Evolutionary conservation across 2,888 invertebrate species (phyloP).

Genomic region (Hedya salicella): DNA sequence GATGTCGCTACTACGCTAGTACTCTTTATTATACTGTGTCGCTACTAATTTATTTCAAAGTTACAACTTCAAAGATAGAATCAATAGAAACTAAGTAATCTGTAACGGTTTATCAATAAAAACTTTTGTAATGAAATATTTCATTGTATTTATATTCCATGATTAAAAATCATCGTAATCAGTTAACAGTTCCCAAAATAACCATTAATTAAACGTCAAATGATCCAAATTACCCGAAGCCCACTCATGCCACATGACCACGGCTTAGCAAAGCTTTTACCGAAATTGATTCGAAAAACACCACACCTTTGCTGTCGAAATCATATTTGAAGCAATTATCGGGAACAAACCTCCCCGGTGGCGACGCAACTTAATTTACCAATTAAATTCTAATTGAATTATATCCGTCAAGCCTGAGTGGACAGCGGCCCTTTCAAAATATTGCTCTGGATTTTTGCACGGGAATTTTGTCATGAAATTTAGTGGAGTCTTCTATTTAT

Average conservation of each 20-base stretch:
- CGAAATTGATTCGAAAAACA: constrained; percentile 67
- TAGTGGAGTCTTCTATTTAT: not conserved
- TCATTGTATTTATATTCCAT: too few relatives aligned
- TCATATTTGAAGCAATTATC: constrained; percentile 73
- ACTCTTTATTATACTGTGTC: too few relatives aligned
- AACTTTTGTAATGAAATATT: too few relatives aligned
- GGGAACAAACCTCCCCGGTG: constrained; percentile 69
- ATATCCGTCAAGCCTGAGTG: constrained; percentile 73
- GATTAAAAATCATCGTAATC: not conserved
- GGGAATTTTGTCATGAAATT: constrained; percentile 17
- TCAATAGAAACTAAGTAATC: too few relatives aligned
- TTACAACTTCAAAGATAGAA: too few relatives aligned
- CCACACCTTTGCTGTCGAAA: constrained; percentile 71
- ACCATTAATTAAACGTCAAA: constrained; percentile 25
- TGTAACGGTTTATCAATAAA: too few relatives aligned
- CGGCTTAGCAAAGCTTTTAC: constrained; percentile 50
- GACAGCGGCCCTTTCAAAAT: constrained; percentile 44
- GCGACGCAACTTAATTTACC: constrained; percentile 79
- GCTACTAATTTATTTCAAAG: too few relatives aligned
- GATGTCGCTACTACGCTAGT: too few relatives aligned
- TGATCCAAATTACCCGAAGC: constrained; percentile 24
- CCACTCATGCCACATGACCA: constrained; percentile 9
- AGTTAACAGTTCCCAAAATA: not conserved
- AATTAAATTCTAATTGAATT: constrained; percentile 83
- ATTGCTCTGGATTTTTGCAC: constrained; percentile 29